Conservation (phyloP, 2,888 invertebrate species). For the Timema podura region DNA sequence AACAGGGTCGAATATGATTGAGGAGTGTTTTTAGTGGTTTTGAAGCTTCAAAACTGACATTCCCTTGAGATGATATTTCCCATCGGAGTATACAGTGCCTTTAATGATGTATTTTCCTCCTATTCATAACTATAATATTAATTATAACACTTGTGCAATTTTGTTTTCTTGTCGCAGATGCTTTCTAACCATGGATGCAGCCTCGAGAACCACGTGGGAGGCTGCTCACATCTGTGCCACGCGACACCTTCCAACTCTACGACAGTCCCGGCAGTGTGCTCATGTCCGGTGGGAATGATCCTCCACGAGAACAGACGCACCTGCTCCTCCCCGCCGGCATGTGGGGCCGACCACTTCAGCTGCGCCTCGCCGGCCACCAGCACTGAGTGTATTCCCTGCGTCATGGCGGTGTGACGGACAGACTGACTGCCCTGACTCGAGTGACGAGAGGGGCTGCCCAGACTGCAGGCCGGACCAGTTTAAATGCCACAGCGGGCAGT, state of each 20-base stretch:
- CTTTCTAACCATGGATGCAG: slow-evolving; percentile 60
- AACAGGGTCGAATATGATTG: too few species aligned
- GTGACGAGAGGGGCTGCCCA: slow-evolving; percentile 72
- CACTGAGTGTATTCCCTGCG: slow-evolving; percentile 62
- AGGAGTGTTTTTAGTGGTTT: too few species aligned
- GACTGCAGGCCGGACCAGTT: slow-evolving; percentile 68
- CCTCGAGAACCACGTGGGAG: slow-evolving; percentile 50
- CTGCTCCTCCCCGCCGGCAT: slow-evolving; percentile 64
- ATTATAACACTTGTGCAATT: too few species aligned
- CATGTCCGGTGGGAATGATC: slow-evolving; percentile 69
- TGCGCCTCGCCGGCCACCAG: slow-evolving; percentile 53
- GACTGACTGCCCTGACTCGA: slow-evolving; percentile 76
- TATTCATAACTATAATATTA: too few species aligned
- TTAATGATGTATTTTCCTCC: too few species aligned
- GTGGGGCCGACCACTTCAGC: slow-evolving; percentile 68
- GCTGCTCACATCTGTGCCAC: slow-evolving; percentile 71
- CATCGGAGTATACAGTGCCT: too few species aligned
- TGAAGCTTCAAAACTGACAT: too few species aligned
- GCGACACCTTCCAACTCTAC: slow-evolving; percentile 45
- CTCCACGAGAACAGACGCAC: slow-evolving; percentile 47
- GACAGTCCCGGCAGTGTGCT: slow-evolving; percentile 57
- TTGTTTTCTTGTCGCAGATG: slow-evolving; percentile 36
- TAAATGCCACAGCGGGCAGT: slow-evolving; percentile 55
- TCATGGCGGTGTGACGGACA: slow-evolving; percentile 77
- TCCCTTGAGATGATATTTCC: too few species aligned